Evolutionary conservation across 2,888 invertebrate species (phyloP), one percentile per base, ranked within the genome.

Genomic region (Priocnemis perturbator): DNA sequence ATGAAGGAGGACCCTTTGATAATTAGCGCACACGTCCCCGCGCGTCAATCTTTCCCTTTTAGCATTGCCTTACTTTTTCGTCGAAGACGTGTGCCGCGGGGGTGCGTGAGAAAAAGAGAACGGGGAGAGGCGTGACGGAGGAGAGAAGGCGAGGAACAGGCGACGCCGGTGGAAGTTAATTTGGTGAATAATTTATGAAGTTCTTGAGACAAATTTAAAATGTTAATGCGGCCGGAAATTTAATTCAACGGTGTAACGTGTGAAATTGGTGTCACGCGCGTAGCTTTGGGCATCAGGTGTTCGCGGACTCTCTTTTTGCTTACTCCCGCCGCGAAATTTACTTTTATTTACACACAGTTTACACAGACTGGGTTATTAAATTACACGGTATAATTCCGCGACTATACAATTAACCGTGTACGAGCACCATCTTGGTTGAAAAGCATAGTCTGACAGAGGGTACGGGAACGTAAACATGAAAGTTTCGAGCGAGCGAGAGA

Each of bases 321-420:
- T 50, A 19, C 5, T 17, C 3, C 5, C 17, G 1, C 17, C 11
- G 50, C 50, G 9, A 5, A 7, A 37, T 37, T 3, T 11, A 11
- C 11, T 11, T 37, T 37, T 37, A 37, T 37, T 37, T 37, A 37
- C 37, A 37, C 37, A 9, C 37, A 37, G 11, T 37, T 37, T 37
- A 37, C 37, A 11, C 50, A 14, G 50, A 11, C 19, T 5, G 11
- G 3, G 4, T 73, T 66, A 70, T 82, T 80, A 77, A 79, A 71
- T 79, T 80, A 76, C 67, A 67, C 69, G 67, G 68, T 63, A 74
- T 73, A 79, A 79, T 77, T 76, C 70, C 78, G 74, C 70, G 73
- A 73, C 76, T 71, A 73, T 67, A 74, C 70, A 81, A 83, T 82
- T 81, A 81, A 79, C 65, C 72, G 75, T 67, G 67, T 58, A 53